These are phyloP conservation scores for Globodera ellingtonae DNA, from an alignment of 1,140 invertebrate genomes.

Conservation along the genomic window DNA sequence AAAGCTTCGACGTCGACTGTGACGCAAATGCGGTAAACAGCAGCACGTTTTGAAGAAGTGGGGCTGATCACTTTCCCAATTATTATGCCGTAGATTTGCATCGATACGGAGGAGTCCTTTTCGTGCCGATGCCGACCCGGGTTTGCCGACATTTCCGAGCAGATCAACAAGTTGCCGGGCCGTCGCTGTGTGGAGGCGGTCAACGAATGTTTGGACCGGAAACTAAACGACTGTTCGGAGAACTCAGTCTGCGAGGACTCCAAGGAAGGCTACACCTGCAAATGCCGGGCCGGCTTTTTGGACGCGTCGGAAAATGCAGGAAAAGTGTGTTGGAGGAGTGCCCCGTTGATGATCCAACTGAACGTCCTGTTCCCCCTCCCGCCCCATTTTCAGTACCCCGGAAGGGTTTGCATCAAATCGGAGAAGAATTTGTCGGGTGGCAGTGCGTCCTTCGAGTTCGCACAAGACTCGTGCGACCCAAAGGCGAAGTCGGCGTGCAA, in stretches of 20 bases:
- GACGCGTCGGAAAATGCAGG: conserved; percentile 60
- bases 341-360: too few relatives aligned
- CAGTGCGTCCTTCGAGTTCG: conserved; percentile 6
- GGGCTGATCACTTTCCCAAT: not conserved
- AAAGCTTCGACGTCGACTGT: conserved; percentile 57
- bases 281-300: conserved; percentile 55
- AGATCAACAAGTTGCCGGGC: conserved; percentile 60
- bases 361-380: too few relatives aligned
- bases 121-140: conserved; percentile 61
- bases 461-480: conserved; percentile 31
- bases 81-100: conserved; percentile 37
- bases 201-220: conserved; percentile 81
- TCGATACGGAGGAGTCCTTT: conserved; percentile 62
- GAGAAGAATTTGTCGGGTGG: conserved; percentile 23
- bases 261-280: conserved; percentile 61
- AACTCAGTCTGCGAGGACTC: conserved; percentile 82
- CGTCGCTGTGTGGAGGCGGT: conserved; percentile 72
- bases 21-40: conserved; percentile 55
- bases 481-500: conserved; percentile 12
- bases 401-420: conserved; percentile 62
- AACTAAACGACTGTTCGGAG: conserved; percentile 86
- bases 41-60: not conserved
- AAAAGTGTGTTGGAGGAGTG: conserved; percentile 22
- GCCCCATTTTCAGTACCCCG: conserved; percentile 50
- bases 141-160: conserved; percentile 65